Percentiles rank a stretch among this genome's conserved stretches.
Evolutionary conservation across 2,797 vertebrate species (phyloP).

Genomic region (Lithobates pipiens): DNA sequence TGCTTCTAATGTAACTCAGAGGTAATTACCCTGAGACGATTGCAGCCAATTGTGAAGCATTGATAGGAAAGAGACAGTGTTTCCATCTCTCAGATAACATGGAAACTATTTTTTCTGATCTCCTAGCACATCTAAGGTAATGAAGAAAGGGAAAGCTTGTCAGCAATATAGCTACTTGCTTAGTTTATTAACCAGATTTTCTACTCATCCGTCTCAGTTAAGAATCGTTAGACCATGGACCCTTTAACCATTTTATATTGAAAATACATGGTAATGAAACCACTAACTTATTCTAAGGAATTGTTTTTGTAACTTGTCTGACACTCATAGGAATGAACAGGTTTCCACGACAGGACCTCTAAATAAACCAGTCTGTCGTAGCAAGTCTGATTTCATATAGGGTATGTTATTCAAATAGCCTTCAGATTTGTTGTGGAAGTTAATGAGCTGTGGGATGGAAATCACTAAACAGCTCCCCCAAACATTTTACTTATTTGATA

Average conservation of each 20-base stretch:
- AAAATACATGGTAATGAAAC: too few relatives aligned
- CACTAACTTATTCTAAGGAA: too few relatives aligned
- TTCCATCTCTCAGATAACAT: constrained; percentile 53
- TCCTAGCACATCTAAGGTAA: constrained; percentile 50
- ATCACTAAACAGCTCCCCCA: too few relatives aligned
- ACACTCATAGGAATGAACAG: too few relatives aligned
- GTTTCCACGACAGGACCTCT: too few relatives aligned
- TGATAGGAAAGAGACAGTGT: constrained; percentile 34
- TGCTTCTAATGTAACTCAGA: constrained; percentile 63
- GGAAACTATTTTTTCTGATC: constrained; percentile 51
- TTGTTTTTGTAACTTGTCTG: too few relatives aligned
- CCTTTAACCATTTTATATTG: constrained; percentile 27
- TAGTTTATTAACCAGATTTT: constrained; percentile 41
- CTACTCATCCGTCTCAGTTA: constrained; percentile 6
- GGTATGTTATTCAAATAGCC: too few relatives aligned
- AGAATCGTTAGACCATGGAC: neutral
- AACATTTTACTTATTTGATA: too few relatives aligned
- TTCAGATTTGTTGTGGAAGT: too few relatives aligned
- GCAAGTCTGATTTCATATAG: too few relatives aligned
- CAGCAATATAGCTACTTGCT: constrained; percentile 46
- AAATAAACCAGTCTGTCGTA: too few relatives aligned
- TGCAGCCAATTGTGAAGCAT: constrained; percentile 60
- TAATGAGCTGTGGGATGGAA: too few relatives aligned
- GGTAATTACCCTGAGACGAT: constrained; percentile 60
- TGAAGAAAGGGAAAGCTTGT: constrained; percentile 51